These are phyloP conservation scores for Grantiella picta DNA, from an alignment of 2,113 vertebrate species.

Conservation along the genomic window DNA sequence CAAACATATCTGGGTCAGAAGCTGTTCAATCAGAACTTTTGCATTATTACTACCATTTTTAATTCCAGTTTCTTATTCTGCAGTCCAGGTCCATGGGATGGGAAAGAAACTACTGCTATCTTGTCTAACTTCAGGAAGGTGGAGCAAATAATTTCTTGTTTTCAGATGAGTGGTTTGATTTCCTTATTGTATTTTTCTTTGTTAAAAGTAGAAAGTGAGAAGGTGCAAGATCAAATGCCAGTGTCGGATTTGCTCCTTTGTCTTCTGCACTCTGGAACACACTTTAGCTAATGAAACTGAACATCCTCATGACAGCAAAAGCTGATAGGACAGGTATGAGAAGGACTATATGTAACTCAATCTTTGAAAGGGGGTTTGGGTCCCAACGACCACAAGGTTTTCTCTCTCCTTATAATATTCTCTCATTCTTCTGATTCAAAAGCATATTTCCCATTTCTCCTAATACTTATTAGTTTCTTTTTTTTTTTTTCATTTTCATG, in stretches of 20 bases:
- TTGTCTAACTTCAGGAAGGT: not conserved
- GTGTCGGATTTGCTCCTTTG: not conserved
- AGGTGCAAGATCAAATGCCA: not conserved
- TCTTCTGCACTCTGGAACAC: not conserved
- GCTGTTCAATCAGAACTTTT: not conserved
- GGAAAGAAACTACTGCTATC: not conserved
- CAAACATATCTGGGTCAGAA: not conserved
- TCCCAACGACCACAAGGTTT: rapidly evolving
- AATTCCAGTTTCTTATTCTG: not conserved
- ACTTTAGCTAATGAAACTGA: not conserved
- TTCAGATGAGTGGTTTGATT: not conserved
- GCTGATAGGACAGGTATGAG: not conserved
- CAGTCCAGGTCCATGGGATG: not conserved
- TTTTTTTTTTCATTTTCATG: not conserved
- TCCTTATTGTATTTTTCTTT: not conserved
- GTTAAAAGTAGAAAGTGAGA: not conserved
- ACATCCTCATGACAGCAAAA: not conserved
- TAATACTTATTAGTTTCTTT: not conserved
- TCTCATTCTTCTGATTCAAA: not conserved
- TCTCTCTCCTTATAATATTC: not conserved
- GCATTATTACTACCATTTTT: not conserved
- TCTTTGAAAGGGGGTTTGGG: not conserved
- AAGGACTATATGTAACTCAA: not conserved
- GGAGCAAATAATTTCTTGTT: not conserved
- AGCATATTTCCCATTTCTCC: not conserved